phyloP scores from a whole-genome alignment of 2,888 invertebrate species.

The Mimumesa dahlbomi region DNA sequence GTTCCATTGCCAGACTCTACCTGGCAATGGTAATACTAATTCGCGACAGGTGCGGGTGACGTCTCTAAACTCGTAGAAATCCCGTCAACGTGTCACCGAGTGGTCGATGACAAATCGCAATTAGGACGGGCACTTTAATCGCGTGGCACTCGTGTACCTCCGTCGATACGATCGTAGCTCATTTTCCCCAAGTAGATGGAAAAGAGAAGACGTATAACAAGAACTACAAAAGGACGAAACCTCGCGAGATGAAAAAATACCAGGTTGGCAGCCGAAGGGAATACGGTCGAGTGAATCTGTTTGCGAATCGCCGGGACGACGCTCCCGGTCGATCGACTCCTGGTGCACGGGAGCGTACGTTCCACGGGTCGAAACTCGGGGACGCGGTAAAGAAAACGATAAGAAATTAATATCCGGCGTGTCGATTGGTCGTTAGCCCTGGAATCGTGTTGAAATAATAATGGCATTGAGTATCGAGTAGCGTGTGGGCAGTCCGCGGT shows the following conservation, averaged over 20 bases:
- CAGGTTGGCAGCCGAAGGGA: background rate
- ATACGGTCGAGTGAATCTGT: slow-evolving; percentile 14
- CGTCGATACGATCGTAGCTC: slow-evolving; percentile 27
- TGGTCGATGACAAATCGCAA: slow-evolving; percentile 32
- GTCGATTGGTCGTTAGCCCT: slow-evolving; percentile 77
- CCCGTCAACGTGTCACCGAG: background rate
- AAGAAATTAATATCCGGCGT: slow-evolving; percentile 76
- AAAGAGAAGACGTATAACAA: too few species aligned
- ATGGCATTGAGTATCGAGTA: slow-evolving; percentile 72
- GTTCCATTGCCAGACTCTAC: too few species aligned
- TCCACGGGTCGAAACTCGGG: slow-evolving; percentile 5
- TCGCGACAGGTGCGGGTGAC: too few species aligned
- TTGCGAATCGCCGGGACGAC: slow-evolving; percentile 17
- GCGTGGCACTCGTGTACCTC: slow-evolving; percentile 9
- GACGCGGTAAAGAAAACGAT: slow-evolving; percentile 58
- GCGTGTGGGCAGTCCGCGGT: slow-evolving; percentile 71
- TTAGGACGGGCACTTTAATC: slow-evolving; percentile 21
- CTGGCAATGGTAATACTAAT: too few species aligned
- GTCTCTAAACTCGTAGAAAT: background rate
- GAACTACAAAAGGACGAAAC: background rate
- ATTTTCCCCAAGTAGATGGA: too few species aligned
- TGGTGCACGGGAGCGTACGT: background rate
- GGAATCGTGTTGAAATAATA: slow-evolving; percentile 76
- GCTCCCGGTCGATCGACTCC: background rate
- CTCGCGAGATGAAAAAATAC: background rate